Conservation (phyloP, 35 echinoderm and acorn worm species). For the Lytechinus variegatus region DNA sequence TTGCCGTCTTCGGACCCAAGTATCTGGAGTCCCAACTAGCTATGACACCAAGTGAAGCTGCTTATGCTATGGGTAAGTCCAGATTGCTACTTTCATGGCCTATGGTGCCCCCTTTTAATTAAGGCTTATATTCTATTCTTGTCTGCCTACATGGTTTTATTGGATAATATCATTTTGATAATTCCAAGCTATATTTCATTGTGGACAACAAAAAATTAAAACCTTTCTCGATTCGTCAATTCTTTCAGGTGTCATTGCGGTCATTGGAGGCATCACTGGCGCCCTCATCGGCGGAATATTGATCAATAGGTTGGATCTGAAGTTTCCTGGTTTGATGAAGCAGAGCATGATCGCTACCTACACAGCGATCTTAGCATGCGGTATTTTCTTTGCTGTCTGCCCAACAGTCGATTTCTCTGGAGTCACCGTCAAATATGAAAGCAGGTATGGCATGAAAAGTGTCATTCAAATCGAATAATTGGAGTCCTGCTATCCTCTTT, state of each 20-base stretch:
- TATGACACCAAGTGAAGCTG: conserved; percentile 68
- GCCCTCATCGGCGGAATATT: conserved; percentile 81
- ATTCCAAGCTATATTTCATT: no score
- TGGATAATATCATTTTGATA: no score
- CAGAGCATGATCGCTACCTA: conserved; percentile 67
- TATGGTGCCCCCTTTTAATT: no score
- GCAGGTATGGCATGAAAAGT: conserved; percentile 60
- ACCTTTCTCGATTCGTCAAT: no score
- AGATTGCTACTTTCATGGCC: not conserved
- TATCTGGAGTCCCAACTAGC: conserved; percentile 92
- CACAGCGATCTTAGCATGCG: conserved; percentile 72
- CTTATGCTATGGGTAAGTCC: conserved; percentile 77
- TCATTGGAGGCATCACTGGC: conserved; percentile 79
- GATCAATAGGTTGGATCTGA: conserved; percentile 84
- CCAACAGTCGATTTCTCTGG: conserved; percentile 80
- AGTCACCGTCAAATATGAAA: conserved; percentile 79
- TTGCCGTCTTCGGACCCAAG: conserved; percentile 97
- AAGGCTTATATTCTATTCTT: no score
- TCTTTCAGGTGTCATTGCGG: conserved; percentile 75
- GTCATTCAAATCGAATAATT: no score
- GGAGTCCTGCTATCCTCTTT: no score
- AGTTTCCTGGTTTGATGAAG: conserved; percentile 82
- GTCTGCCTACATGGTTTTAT: no score
- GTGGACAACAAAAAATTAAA: no score
- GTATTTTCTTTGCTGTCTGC: conserved; percentile 78